Evolutionary conservation across 23 tunicate species (phyloP), one percentile per base, ranked within the genome.

Genomic region (Phallusia fumigata): DNA sequence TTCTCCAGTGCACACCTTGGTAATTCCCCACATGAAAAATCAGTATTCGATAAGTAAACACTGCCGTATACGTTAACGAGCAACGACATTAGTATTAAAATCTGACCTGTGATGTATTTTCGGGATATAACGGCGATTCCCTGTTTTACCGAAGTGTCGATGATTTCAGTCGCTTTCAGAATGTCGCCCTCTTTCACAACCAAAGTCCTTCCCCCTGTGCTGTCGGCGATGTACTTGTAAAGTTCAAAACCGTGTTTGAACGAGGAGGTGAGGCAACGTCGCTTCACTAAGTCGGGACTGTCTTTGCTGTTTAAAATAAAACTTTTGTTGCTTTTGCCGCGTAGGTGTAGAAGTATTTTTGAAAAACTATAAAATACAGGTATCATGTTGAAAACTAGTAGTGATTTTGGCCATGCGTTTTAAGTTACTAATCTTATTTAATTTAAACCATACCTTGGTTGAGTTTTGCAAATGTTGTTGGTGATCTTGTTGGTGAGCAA

Each of bases 131-230:
- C 88, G 26, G 83, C 91, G n/a, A 77, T 49, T 34, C 86, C 91
- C 36, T 88, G 91, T 36, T 64, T 76, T 51, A 88, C 82, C 19
- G 83, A 52, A 1, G 64, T 36, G 52, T 88, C 86, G 44, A 88
- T 3, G 19, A 88, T 74, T 33, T 69, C 74, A n/a, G 91, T 88
- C 30, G 91, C 82, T 69, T 28, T 30, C 76, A 88, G 83, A 19
- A 88, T 82, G 65, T 77, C 83, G 18, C 79, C 64, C 34, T 85
- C 83, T 8, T 36, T 44, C 19, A 88, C 78, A 11, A 83, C 79
- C 69, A 88, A 77, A 16, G 77, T 35, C 18, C 77, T 53, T 26
- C 91, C 91, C 0, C 91, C 80, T 19, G 91, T 88, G 77, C 86
- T 83, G 22, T 82, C 64, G 5, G 91, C 91, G 31, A 88, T 34